Evolutionary conservation across 2,797 vertebrate genomes (phyloP).

Genomic region (Hypotaenidia okinawae): DNA sequence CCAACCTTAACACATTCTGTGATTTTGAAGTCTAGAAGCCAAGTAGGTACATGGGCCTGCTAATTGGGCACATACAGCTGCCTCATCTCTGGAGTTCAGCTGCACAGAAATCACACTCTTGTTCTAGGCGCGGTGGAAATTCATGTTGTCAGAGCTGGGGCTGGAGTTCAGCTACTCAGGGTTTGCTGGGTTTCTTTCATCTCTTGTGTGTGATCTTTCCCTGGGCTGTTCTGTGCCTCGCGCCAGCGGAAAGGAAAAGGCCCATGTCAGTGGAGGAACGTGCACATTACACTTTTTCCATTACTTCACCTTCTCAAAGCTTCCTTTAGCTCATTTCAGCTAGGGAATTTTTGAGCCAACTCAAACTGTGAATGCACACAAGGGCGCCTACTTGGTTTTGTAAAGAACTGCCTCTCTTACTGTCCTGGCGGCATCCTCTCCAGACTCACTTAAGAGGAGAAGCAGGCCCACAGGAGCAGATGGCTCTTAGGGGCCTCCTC

Average conservation of each 20-base stretch:
- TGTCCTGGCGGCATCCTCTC: neutral
- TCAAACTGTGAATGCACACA: neutral
- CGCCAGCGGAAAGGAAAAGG: neutral
- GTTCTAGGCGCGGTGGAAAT: neutral
- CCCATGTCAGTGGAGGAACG: neutral
- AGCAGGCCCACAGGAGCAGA: neutral
- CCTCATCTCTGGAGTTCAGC: neutral
- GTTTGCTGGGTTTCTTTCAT: neutral
- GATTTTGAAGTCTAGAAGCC: neutral
- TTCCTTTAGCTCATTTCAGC: neutral
- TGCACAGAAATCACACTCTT: neutral
- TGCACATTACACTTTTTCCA: neutral
- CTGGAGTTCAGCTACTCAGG: neutral
- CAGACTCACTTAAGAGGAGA: neutral
- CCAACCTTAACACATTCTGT: too few relatives aligned
- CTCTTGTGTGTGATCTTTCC: neutral
- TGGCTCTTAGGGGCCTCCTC: neutral
- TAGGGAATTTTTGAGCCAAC: neutral
- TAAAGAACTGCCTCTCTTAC: neutral
- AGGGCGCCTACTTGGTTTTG: neutral
- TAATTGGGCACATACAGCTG: neutral
- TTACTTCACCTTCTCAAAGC: neutral
- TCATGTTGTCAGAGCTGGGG: neutral
- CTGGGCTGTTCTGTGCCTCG: neutral
- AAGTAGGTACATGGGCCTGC: neutral